Evolutionary conservation across 2,888 invertebrate genomes (phyloP).

Genomic region (Tinea semifulvella): DNA sequence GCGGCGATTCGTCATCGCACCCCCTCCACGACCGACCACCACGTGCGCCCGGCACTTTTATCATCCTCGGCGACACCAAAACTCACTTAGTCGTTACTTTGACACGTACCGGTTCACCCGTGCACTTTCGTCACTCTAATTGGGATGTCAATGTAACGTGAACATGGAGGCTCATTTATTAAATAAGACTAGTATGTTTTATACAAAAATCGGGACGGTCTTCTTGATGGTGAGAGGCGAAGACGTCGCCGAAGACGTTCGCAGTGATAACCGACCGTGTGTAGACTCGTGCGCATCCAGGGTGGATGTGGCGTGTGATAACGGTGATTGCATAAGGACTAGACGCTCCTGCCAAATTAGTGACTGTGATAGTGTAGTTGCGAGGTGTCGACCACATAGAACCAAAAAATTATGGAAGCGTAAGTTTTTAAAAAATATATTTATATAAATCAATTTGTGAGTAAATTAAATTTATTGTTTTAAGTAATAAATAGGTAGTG

Average conservation of each 20-base stretch:
- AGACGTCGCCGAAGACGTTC: neutral
- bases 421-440: conserved; percentile 29
- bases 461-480: neutral
- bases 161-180: conserved; percentile 10
- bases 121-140: neutral
- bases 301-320: neutral
- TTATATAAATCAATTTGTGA: neutral
- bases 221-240: conserved; percentile 49
- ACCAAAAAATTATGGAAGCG: conserved; percentile 50
- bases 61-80: conserved; percentile 52
- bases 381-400: conserved; percentile 46
- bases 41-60: conserved; percentile 49
- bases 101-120: conserved; percentile 53
- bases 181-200: conserved; percentile 9
- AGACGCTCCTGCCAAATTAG: conserved; percentile 23
- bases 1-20: conserved; percentile 38
- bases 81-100: conserved; percentile 56
- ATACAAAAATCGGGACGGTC: conserved; percentile 36
- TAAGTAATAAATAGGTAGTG: conserved; percentile 8
- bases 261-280: neutral
- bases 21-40: conserved; percentile 37
- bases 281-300: neutral
- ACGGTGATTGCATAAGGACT: conserved; percentile 3
- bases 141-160: conserved; percentile 6
- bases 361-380: conserved; percentile 59